Percentiles rank a stretch among this genome's conserved stretches.
These are phyloP conservation scores for Uropetala carovei DNA, from an alignment of 2,888 invertebrate species.

Conservation along the genomic window DNA sequence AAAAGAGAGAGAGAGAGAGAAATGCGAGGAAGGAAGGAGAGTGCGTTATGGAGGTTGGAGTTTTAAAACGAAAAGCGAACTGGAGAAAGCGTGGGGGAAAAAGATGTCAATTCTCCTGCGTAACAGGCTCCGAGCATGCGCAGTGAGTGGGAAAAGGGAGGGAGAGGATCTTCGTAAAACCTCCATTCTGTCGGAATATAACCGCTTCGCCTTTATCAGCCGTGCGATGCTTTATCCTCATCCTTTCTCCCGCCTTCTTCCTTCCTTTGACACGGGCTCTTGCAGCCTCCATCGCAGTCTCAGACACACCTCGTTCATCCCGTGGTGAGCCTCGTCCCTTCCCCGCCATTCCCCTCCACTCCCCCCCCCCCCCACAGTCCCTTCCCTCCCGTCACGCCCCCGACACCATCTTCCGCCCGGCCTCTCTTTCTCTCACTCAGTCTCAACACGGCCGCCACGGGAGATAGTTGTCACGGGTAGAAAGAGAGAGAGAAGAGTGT, in stretches of 20 bases:
- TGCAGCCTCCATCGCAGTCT: background rate
- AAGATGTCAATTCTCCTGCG: constrained; percentile 9
- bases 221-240: background rate
- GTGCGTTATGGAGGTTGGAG: background rate
- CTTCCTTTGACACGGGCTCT: background rate
- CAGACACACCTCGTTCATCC: background rate
- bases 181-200: constrained; percentile 15
- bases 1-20: background rate
- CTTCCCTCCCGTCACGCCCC: background rate
- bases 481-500: background rate
- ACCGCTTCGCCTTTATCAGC: background rate
- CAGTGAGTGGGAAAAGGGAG: background rate
- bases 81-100: background rate
- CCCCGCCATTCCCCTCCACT: background rate
- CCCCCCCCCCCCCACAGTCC: too few species aligned
- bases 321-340: background rate
- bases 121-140: background rate
- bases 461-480: background rate
- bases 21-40: background rate
- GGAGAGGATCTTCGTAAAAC: background rate
- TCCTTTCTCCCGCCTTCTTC: background rate
- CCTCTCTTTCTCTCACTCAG: background rate
- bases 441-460: background rate
- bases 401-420: background rate
- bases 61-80: background rate